Evolutionary conservation across 35 echinoderm and acorn worm genomes (phyloP).

Genomic region (Apostichopus parvimensis): DNA sequence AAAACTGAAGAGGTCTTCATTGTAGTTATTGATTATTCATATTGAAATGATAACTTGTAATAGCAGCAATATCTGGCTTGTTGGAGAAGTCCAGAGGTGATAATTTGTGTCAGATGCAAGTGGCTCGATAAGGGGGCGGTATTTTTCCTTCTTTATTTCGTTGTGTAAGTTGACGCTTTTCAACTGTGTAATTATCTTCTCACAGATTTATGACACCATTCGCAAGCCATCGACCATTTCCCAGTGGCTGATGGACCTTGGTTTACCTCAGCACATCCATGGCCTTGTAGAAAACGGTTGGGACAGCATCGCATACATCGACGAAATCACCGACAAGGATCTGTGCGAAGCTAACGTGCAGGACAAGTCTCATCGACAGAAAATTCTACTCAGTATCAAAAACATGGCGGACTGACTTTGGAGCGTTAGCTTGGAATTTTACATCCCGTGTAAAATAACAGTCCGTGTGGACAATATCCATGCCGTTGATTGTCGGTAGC

Average conservation of each 20-base stretch:
- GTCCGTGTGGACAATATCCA: background rate
- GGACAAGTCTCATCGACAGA: conserved; percentile 52
- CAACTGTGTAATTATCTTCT: background rate
- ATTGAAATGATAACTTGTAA: too few species aligned
- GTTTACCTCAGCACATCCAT: conserved; percentile 83
- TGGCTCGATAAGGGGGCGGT: too few species aligned
- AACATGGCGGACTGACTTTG: conserved; percentile 46
- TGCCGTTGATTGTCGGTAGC: too few species aligned
- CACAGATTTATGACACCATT: conserved; percentile 85
- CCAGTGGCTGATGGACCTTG: conserved; percentile 86
- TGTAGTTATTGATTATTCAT: too few species aligned
- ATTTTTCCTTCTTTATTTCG: too few species aligned
- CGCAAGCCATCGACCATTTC: conserved; percentile 76
- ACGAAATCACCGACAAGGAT: conserved; percentile 72
- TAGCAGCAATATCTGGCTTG: too few species aligned
- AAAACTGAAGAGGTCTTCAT: too few species aligned
- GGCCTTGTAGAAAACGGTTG: conserved; percentile 83
- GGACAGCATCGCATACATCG: conserved; percentile 82
- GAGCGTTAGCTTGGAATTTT: background rate
- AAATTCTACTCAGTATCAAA: conserved; percentile 79
- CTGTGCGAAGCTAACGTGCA: conserved; percentile 57
- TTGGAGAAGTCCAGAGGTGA: too few species aligned
- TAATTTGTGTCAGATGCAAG: too few species aligned
- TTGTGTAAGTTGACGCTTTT: too few species aligned
- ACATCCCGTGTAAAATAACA: background rate